Conservation (phyloP, 2,113 vertebrate species). For the Elephas maximus region DNA sequence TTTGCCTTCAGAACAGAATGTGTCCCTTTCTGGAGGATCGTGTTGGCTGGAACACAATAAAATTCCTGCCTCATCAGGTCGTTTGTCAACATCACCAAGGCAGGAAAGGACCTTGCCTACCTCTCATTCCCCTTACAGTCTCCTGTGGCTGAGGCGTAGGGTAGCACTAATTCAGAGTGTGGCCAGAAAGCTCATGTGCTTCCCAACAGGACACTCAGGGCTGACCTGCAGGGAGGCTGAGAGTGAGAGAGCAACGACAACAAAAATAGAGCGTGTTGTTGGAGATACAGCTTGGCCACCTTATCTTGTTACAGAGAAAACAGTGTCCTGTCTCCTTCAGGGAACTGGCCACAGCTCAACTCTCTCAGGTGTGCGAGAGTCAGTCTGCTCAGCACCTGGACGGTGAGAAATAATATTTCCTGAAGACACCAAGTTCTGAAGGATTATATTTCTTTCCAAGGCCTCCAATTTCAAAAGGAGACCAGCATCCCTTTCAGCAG, state of each 20-base stretch:
- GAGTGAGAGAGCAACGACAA: neutral
- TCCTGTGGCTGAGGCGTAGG: neutral
- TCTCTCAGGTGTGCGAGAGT: fast-evolving
- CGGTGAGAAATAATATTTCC: neutral
- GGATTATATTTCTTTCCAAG: neutral
- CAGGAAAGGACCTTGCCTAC: neutral
- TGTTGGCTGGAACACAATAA: neutral
- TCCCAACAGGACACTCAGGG: neutral
- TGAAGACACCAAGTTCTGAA: neutral
- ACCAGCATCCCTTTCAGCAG: neutral
- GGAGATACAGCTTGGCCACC: constrained; percentile 2
- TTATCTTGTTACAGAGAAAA: constrained; percentile 65
- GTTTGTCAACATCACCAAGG: fast-evolving
- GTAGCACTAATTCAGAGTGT: neutral
- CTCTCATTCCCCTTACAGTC: fast-evolving
- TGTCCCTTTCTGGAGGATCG: neutral
- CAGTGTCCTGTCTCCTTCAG: neutral
- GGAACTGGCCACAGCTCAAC: neutral
- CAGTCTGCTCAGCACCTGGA: neutral
- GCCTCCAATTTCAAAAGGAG: constrained; percentile 20
- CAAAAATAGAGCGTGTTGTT: constrained; percentile 34
- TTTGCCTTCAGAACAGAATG: neutral
- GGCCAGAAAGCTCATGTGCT: neutral
- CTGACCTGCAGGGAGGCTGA: fast-evolving
- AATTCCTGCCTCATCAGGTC: neutral